Conservation (phyloP, 2,797 vertebrate genomes). For the Carapus acus region DNA sequence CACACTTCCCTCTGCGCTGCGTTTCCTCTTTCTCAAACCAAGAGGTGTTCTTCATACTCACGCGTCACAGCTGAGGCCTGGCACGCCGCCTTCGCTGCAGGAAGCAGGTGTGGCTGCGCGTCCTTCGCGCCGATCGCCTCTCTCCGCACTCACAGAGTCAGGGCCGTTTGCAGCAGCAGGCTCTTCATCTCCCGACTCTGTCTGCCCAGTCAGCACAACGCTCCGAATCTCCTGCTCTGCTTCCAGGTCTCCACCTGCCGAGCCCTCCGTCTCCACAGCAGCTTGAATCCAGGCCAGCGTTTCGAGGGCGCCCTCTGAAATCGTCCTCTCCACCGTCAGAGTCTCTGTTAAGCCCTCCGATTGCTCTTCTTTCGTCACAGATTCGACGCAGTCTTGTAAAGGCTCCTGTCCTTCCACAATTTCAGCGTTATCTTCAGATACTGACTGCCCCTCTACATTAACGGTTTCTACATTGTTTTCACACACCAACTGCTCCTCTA, state of each 20-base stretch:
- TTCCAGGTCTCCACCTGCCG: conserved; percentile 27
- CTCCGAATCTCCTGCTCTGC: conserved; percentile 41
- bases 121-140: conserved; percentile 17
- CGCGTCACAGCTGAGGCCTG: conserved; percentile 15
- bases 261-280: conserved; percentile 6
- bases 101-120: conserved; percentile 9
- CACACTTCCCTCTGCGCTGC: conserved; percentile 23
- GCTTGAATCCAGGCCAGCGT: conserved; percentile 19
- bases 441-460: conserved; percentile 19
- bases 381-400: no score
- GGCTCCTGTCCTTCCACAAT: neutral
- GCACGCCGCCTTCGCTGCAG: conserved; percentile 16
- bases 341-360: no score
- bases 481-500: no score
- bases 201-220: conserved; percentile 32
- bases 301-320: conserved; percentile 5
- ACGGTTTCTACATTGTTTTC: no score
- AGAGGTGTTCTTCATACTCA: conserved; percentile 48
- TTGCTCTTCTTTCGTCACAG: no score
- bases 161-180: conserved; percentile 8
- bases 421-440: no score
- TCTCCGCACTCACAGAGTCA: conserved; percentile 16
- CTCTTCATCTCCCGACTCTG: conserved; percentile 25
- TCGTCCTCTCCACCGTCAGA: no score
- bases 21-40: conserved; percentile 35